These are phyloP conservation scores for Poeciliopsis gracilis DNA, from an alignment of 2,797 vertebrate species.

Conservation along the genomic window DNA sequence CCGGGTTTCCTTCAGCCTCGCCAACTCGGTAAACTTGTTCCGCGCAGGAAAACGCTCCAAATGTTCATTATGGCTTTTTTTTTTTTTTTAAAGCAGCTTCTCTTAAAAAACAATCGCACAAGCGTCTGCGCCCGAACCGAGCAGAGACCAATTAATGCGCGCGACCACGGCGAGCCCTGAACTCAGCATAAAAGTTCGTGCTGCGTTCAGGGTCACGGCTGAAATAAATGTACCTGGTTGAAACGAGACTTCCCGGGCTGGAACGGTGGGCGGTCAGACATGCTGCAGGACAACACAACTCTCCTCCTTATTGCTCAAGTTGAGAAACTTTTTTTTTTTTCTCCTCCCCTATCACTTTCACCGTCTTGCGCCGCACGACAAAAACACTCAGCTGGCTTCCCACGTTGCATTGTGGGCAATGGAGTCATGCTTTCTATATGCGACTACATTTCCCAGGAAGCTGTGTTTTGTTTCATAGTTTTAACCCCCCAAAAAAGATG, in stretches of 20 bases:
- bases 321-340: neutral
- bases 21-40: neutral
- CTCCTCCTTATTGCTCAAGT: neutral
- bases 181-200: neutral
- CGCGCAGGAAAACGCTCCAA: neutral
- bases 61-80: neutral
- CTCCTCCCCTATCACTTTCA: neutral
- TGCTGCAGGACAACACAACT: slow-evolving; percentile 23
- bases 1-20: neutral
- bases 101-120: neutral
- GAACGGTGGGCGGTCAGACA: slow-evolving; percentile 82
- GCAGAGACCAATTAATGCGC: neutral
- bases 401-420: slow-evolving; percentile 57
- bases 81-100: neutral
- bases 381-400: neutral
- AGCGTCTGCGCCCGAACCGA: neutral
- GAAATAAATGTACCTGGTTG: slow-evolving; percentile 82
- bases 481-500: neutral
- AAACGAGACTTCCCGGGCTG: slow-evolving; percentile 86
- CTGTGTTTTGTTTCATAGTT: neutral
- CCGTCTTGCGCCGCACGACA: neutral
- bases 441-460: slow-evolving; percentile 58
- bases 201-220: neutral
- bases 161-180: neutral
- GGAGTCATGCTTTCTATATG: slow-evolving; percentile 34